These are phyloP conservation scores for Virgularia gustaviana DNA, from an alignment of 92 coral and sea anemone species.

Conservation along the genomic window DNA sequence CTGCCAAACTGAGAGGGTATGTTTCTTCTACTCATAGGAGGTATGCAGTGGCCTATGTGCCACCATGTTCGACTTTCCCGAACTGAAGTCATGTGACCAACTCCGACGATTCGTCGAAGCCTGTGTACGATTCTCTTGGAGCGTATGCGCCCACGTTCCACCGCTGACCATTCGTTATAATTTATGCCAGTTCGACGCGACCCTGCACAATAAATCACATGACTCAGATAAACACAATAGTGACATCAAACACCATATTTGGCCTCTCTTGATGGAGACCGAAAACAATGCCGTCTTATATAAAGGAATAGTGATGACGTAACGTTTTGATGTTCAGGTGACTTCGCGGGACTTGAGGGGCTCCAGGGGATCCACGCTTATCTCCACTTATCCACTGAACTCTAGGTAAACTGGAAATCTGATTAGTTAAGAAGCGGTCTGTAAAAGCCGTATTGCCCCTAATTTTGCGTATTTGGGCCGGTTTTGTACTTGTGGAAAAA, in stretches of 20 bases:
- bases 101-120: slow-evolving; percentile 73
- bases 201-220: slow-evolving; percentile 63
- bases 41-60: slow-evolving; percentile 71
- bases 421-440: too few relatives aligned
- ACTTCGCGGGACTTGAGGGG: too few relatives aligned
- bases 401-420: too few relatives aligned
- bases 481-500: too few relatives aligned
- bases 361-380: too few relatives aligned
- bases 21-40: slow-evolving; percentile 44
- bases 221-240: slow-evolving; percentile 59
- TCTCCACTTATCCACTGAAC: too few relatives aligned
- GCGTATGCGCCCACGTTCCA: slow-evolving; percentile 70
- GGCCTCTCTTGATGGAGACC: slow-evolving; percentile 90
- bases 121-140: slow-evolving; percentile 88
- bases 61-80: slow-evolving; percentile 91
- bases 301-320: slow-evolving; percentile 81
- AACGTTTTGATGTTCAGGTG: slow-evolving; percentile 19
- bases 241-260: slow-evolving; percentile 65
- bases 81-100: slow-evolving; percentile 64
- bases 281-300: slow-evolving; percentile 62
- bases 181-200: slow-evolving; percentile 53
- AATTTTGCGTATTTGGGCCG: too few relatives aligned
- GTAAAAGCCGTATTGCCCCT: too few relatives aligned
- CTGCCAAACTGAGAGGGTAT: neutral
- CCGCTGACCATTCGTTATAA: slow-evolving; percentile 80